Evolutionary conservation across 2,797 vertebrate genomes (phyloP).

Genomic region (Gymnoscopelus microlampas): DNA sequence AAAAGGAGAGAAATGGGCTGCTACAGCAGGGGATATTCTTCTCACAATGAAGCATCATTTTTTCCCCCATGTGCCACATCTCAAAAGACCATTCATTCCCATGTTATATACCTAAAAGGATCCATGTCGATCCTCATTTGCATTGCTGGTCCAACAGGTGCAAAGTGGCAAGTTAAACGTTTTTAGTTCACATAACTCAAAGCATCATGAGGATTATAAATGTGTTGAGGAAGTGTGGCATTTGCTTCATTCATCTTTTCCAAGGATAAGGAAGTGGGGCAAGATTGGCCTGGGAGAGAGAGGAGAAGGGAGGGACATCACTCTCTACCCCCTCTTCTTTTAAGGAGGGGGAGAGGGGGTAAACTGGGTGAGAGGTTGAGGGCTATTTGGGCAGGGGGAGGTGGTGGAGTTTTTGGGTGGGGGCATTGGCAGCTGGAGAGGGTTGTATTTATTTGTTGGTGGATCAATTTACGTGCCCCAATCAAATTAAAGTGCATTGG

Average conservation of each 20-base stretch:
- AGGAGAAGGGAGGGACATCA: conserved; percentile 59
- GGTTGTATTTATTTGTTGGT: background rate
- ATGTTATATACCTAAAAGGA: conserved; percentile 36
- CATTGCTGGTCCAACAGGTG: conserved; percentile 39
- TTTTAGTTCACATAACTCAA: conserved; percentile 37
- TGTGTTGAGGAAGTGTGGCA: conserved; percentile 36
- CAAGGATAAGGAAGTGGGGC: conserved; percentile 1
- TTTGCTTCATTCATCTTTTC: conserved; percentile 21
- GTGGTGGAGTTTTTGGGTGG: conserved; percentile 46
- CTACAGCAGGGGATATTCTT: conserved; percentile 48
- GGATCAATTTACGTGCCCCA: too few species aligned
- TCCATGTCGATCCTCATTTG: conserved; percentile 17
- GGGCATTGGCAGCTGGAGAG: conserved; percentile 1
- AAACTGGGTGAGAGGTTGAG: conserved; percentile 84
- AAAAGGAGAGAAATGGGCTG: conserved; percentile 24
- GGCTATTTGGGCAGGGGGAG: conserved; percentile 47
- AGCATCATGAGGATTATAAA: conserved; percentile 34
- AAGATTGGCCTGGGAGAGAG: conserved; percentile 19
- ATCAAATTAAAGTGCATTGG: too few species aligned
- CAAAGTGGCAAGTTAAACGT: conserved; percentile 18
- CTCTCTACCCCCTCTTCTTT: conserved; percentile 55
- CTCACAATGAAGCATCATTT: conserved; percentile 52
- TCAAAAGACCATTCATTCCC: conserved; percentile 44
- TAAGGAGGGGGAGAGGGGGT: conserved; percentile 52
- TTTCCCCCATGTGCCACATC: conserved; percentile 48